Conservation (phyloP, 2,888 invertebrate genomes). For the Oscheius myriophilus region DNA sequence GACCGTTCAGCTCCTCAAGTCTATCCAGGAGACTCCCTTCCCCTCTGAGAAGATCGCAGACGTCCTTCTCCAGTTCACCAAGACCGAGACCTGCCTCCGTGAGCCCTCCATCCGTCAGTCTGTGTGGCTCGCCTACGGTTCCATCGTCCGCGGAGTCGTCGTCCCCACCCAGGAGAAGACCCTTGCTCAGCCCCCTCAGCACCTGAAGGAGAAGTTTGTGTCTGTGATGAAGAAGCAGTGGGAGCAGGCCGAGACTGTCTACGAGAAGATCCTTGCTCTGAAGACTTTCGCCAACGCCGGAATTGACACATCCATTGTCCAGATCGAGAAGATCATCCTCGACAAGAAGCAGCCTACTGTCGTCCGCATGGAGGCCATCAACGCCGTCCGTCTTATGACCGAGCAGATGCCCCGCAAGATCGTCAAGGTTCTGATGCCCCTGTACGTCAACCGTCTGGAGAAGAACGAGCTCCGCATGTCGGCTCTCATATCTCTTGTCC, state of each 20-base stretch:
- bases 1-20: slow-evolving; percentile 49
- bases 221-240: slow-evolving; percentile 46
- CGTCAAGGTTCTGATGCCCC: slow-evolving; percentile 59
- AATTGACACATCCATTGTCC: slow-evolving; percentile 53
- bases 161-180: slow-evolving; percentile 21
- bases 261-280: slow-evolving; percentile 64
- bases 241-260: slow-evolving; percentile 46
- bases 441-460: slow-evolving; percentile 57
- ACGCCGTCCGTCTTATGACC: slow-evolving; percentile 57
- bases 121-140: slow-evolving; percentile 49
- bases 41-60: slow-evolving; percentile 46
- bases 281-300: slow-evolving; percentile 68
- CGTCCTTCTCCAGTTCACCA: slow-evolving; percentile 36
- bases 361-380: slow-evolving; percentile 62
- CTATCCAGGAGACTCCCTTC: slow-evolving; percentile 51
- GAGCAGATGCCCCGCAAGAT: slow-evolving; percentile 49
- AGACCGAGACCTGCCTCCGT: slow-evolving; percentile 32
- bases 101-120: slow-evolving; percentile 45
- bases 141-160: slow-evolving; percentile 43
- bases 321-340: slow-evolving; percentile 64
- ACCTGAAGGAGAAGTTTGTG: slow-evolving; percentile 42
- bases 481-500: slow-evolving; percentile 57
- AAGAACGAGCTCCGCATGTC: slow-evolving; percentile 58
- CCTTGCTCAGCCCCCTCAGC: slow-evolving; percentile 35
- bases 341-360: slow-evolving; percentile 50